Evolutionary conservation across 2,797 vertebrate genomes (phyloP), one percentile per base, ranked within the genome.

Genomic region (Bufotes viridis): DNA sequence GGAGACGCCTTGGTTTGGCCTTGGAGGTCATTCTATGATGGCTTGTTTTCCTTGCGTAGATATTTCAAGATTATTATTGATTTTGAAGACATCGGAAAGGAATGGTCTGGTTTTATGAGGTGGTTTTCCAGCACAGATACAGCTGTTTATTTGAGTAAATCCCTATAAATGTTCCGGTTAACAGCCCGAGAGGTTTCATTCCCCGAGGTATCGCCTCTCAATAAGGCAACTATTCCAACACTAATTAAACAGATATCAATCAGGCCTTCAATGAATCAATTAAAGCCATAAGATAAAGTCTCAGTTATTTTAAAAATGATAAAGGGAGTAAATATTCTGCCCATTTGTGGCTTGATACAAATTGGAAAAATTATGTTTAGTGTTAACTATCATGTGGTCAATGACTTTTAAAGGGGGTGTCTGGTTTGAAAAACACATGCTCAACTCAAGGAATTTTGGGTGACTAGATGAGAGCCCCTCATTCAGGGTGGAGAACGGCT

Each of bases 101-200:
- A 94, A 94, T 92, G 94, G 93, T 93, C 91, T 13, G 89, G 93
- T 96, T 96, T 95, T 94, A 95, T 94, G 95, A 95, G 95, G 92
- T 93, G 94, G 93, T 93, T 93, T 95, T 94, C 95, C 95, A 95
- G 95, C 94, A 93, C 94, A 95, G 94, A 96, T 96, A 96, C 94
- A 94, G 94, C 93, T 93, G 91, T 95, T 75, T 97, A 96, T 94
- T 96, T 97, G 95, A 95, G 95, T 90, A 91, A 94, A 94, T 94
- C 94, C 95, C 95, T 95, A 94, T 97, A 97, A 95, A 96, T 96
- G 84, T 78, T 29, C 60, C 49, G 90, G 90, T 90, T 92, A 63
- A 65, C 61, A 65, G 14, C 57, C 34, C n/a, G 42, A 65, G 34
- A 53, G 72, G 13, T 13, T 76, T 51, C 58, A 42, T 53, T 51